A percentile compares a stretch with the other conserved stretches of the same genome.
Evolutionary conservation across 2,113 vertebrate species (phyloP).

Genomic region (Pardalotus punctatus): DNA sequence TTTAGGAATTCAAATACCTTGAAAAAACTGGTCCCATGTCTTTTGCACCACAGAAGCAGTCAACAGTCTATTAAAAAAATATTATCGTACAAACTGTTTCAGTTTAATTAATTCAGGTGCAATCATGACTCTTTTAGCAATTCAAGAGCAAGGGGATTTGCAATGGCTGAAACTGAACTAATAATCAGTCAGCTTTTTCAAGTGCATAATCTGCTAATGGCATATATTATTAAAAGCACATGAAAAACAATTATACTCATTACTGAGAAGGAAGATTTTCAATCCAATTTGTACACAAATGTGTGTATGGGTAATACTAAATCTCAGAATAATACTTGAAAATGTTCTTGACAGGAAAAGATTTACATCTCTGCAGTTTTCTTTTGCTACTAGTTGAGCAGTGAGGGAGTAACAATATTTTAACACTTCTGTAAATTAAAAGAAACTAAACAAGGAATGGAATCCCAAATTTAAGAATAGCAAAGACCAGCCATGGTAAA

Average conservation of each 20-base stretch:
- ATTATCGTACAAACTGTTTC: conserved; percentile 12
- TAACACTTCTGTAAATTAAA: background rate
- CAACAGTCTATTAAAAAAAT: background rate
- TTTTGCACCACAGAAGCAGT: background rate
- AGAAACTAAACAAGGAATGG: background rate
- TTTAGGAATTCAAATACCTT: background rate
- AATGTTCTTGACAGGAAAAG: background rate
- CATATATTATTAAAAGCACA: background rate
- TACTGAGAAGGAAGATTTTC: background rate
- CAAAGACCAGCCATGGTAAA: background rate
- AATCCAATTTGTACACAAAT: background rate
- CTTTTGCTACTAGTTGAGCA: background rate
- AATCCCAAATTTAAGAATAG: background rate
- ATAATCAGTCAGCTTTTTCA: conserved; percentile 10
- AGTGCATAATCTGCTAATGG: background rate
- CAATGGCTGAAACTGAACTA: background rate
- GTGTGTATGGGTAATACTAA: background rate
- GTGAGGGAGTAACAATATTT: background rate
- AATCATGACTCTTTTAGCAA: conserved; percentile 43
- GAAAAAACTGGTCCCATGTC: background rate
- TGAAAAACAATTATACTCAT: background rate
- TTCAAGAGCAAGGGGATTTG: conserved; percentile 29
- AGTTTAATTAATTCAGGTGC: conserved; percentile 61
- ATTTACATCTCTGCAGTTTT: background rate
- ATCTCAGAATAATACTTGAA: background rate